A percentile compares a stretch with the other conserved stretches of the same genome.
Evolutionary conservation across 2,888 invertebrate genomes (phyloP).

Genomic region (Ornithoptera priamus): DNA sequence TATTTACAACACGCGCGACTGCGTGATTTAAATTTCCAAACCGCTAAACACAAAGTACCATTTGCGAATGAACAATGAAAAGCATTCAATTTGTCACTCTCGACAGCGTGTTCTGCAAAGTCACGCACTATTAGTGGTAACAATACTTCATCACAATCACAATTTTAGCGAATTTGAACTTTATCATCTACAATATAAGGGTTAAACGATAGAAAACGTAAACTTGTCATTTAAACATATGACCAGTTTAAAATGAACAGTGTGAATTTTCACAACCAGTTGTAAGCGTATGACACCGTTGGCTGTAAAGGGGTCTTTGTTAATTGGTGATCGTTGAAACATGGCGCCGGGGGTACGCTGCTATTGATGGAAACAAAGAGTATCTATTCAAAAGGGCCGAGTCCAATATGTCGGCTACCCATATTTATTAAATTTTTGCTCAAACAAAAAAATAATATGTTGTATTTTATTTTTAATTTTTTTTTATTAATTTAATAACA

Average conservation of each 20-base stretch:
- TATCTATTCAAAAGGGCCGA: conserved; percentile 12
- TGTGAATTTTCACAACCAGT: conserved; percentile 9
- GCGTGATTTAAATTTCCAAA: conserved; percentile 16
- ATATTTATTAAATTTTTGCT: not conserved
- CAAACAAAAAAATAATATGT: too few relatives aligned
- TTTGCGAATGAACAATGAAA: conserved; percentile 25
- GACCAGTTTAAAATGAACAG: conserved; percentile 22
- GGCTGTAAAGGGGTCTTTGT: conserved; percentile 4
- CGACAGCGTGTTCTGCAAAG: conserved; percentile 28
- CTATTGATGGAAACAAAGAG: conserved; percentile 21
- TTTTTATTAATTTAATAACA: too few relatives aligned
- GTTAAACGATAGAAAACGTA: not conserved
- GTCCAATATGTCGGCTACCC: not conserved
- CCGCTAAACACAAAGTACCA: conserved; percentile 21
- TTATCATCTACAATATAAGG: not conserved
- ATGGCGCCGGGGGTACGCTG: conserved; percentile 17
- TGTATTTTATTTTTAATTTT: too few relatives aligned
- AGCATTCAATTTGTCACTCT: conserved; percentile 27
- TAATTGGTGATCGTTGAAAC: conserved; percentile 16
- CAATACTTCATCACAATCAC: not conserved
- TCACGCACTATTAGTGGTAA: conserved; percentile 27
- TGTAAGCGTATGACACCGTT: not conserved
- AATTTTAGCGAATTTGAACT: conserved; percentile 1
- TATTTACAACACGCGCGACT: not conserved
- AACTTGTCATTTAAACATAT: conserved; percentile 13